Percentiles rank a stretch among this genome's conserved stretches.
Conservation (phyloP, 2,113 vertebrate species). For the Takifugu flavidus region DNA sequence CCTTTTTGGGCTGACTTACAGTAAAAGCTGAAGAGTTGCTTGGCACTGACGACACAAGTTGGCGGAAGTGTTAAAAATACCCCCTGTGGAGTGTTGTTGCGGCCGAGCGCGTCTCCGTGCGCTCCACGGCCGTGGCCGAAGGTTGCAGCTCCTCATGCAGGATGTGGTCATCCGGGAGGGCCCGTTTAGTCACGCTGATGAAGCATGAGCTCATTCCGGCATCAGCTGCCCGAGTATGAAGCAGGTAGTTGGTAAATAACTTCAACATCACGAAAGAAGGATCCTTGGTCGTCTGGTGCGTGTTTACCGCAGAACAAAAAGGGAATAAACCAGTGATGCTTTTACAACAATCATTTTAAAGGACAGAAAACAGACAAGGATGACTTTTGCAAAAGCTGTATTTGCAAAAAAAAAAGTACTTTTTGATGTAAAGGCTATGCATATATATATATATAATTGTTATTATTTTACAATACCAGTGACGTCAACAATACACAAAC, state of each 20-base stretch:
- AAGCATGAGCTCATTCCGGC: too few relatives aligned
- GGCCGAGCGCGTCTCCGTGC: neutral
- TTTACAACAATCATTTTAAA: too few relatives aligned
- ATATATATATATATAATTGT: conserved; percentile 4
- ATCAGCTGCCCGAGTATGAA: too few relatives aligned
- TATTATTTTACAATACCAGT: conserved; percentile 58
- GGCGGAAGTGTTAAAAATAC: conserved; percentile 46
- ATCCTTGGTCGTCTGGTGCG: too few relatives aligned
- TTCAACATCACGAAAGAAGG: too few relatives aligned
- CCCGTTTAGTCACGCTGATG: too few relatives aligned
- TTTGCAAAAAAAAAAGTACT: conserved; percentile 58
- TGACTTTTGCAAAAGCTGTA: conserved; percentile 67
- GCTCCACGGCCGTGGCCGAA: neutral
- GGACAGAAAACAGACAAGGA: conserved; percentile 3
- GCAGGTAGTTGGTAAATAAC: too few relatives aligned
- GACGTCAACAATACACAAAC: conserved; percentile 58
- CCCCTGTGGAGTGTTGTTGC: neutral
- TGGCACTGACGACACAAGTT: neutral
- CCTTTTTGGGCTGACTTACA: neutral
- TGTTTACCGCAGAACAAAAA: too few relatives aligned
- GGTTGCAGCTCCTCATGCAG: neutral
- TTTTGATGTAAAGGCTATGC: conserved; percentile 45
- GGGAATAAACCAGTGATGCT: too few relatives aligned
- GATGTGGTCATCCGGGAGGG: too few relatives aligned
- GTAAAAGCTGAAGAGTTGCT: neutral